These are phyloP conservation scores for Chironomus riparius DNA, from an alignment of 2,888 invertebrate genomes.

Conservation along the genomic window DNA sequence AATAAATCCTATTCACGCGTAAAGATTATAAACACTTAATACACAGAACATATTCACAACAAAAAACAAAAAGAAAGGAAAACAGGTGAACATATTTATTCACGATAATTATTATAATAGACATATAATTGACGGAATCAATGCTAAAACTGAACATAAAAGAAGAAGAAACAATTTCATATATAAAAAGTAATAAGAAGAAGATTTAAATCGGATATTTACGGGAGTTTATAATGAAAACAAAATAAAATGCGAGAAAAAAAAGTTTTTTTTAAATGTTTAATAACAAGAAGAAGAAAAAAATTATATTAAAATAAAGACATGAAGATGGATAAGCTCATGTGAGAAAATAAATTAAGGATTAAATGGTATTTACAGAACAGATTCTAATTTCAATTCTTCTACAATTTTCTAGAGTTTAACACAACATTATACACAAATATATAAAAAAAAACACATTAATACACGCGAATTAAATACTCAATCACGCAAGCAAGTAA, in stretches of 20 bases:
- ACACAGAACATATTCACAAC: too few relatives aligned
- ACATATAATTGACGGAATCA: too few relatives aligned
- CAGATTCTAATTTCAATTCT: background rate
- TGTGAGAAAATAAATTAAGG: background rate
- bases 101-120: too few relatives aligned
- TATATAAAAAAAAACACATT: background rate
- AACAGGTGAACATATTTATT: too few relatives aligned
- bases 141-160: too few relatives aligned
- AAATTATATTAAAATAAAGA: background rate
- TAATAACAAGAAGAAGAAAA: background rate
- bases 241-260: background rate
- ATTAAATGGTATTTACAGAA: background rate
- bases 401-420: too few relatives aligned
- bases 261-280: background rate
- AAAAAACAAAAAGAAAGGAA: too few relatives aligned
- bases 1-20: too few relatives aligned
- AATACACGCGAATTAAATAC: constrained; percentile 4
- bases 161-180: too few relatives aligned
- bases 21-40: too few relatives aligned
- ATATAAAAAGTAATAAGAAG: background rate
- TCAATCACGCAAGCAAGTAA: background rate
- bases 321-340: background rate
- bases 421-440: background rate
- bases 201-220: background rate
- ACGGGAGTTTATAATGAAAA: background rate